phyloP scores from a whole-genome alignment of 2,113 vertebrate genomes.

The Drymodes brunneopygia region DNA sequence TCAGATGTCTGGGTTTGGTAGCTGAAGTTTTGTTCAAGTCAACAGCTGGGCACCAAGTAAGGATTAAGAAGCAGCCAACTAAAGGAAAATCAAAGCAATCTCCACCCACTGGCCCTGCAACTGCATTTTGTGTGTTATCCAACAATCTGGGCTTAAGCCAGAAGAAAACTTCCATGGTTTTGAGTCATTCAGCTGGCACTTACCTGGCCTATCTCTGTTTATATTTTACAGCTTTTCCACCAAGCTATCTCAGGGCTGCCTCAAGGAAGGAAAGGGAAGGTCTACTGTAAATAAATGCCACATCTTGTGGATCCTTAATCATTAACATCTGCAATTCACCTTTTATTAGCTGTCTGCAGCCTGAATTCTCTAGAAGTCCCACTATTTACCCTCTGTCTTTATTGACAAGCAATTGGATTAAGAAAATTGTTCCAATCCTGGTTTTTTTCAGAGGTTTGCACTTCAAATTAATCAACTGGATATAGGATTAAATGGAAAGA shows the following conservation, averaged over 20 bases:
- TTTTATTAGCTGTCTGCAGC: background rate
- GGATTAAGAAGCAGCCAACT: background rate
- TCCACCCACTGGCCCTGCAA: background rate
- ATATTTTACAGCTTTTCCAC: background rate
- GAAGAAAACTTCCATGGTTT: background rate
- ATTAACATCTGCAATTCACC: background rate
- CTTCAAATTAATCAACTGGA: background rate
- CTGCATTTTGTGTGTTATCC: background rate
- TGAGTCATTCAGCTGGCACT: background rate
- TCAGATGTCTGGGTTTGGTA: background rate
- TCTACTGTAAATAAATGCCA: background rate
- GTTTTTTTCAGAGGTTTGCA: background rate
- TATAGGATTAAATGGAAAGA: background rate
- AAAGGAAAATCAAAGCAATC: background rate
- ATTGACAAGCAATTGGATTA: background rate
- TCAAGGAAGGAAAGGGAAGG: constrained; percentile 1
- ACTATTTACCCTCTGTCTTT: background rate
- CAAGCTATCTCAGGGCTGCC: background rate
- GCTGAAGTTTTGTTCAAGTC: background rate
- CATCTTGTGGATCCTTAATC: background rate
- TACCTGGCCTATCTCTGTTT: background rate
- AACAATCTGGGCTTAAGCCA: background rate
- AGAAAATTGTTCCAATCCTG: background rate
- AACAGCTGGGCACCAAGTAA: background rate
- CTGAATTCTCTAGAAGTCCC: background rate